Conservation (phyloP, 2,797 vertebrate species). For the Hemibagrus guttatus region DNA sequence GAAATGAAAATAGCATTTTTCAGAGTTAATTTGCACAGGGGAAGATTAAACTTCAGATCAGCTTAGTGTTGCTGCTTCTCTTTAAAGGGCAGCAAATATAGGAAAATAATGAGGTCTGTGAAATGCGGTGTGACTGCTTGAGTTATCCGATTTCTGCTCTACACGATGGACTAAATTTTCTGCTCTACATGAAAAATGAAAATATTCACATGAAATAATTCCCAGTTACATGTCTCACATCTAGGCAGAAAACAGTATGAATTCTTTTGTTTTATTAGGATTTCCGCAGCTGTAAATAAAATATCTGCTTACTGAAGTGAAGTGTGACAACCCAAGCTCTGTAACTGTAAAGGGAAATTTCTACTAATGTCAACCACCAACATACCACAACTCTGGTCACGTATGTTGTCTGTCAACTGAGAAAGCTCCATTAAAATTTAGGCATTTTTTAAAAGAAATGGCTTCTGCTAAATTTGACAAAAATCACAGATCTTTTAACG, state of each 20-base stretch:
- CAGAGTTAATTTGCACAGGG: conserved; percentile 39
- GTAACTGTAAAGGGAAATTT: neutral
- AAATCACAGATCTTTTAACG: neutral
- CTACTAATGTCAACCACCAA: neutral
- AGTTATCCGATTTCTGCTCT: neutral
- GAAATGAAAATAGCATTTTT: conserved; percentile 34
- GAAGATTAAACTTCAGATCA: conserved; percentile 42
- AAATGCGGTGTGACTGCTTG: neutral
- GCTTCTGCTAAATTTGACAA: neutral
- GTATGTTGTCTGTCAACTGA: neutral
- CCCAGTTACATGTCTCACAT: neutral
- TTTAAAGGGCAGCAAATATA: conserved; percentile 15
- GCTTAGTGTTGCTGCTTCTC: conserved; percentile 21
- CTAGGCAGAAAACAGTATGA: neutral
- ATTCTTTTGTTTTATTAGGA: neutral
- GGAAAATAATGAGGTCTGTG: conserved; percentile 20
- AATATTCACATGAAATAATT: neutral
- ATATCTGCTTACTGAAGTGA: neutral
- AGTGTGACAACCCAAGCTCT: neutral
- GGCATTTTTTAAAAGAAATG: neutral
- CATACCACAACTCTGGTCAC: neutral
- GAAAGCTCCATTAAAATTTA: neutral
- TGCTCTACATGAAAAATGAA: neutral
- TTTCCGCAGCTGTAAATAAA: neutral
- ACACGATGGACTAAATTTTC: neutral